phyloP scores from a whole-genome alignment of 2,797 vertebrate genomes.

The Chelon auratus region DNA sequence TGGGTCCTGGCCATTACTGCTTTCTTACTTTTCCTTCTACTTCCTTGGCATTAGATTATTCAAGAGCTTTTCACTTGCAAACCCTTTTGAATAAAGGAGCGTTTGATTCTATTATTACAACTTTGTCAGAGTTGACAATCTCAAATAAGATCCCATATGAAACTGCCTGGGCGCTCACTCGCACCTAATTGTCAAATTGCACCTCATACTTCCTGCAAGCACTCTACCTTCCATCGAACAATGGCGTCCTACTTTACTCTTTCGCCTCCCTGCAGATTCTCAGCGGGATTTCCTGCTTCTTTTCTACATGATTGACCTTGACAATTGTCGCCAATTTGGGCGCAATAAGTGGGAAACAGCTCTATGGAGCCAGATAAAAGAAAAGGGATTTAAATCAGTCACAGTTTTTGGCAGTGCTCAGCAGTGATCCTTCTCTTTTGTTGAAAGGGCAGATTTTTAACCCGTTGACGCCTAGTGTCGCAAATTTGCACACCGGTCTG shows the following conservation, averaged over 20 bases:
- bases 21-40: too few species aligned
- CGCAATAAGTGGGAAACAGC: not conserved
- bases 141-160: not conserved
- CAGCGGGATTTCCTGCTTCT: not conserved
- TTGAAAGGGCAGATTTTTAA: too few species aligned
- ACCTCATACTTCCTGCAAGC: not conserved
- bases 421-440: not conserved
- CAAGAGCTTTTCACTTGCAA: too few species aligned
- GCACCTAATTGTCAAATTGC: not conserved
- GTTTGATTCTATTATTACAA: too few species aligned
- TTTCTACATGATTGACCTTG: constrained; percentile 22
- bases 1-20: too few species aligned
- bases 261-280: not conserved
- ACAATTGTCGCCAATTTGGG: not conserved
- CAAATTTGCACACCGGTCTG: too few species aligned
- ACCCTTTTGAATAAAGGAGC: too few species aligned
- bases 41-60: too few species aligned
- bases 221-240: not conserved
- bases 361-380: not conserved
- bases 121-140: not conserved
- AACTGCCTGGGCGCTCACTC: not conserved
- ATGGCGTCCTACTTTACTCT: not conserved
- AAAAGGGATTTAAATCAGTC: too few species aligned
- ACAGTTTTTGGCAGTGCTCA: not conserved
- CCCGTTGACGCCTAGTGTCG: too few species aligned